A percentile compares a stretch with the other conserved stretches of the same genome.
Evolutionary conservation across 2,113 vertebrate genomes (phyloP).

Genomic region (Physeter macrocephalus): DNA sequence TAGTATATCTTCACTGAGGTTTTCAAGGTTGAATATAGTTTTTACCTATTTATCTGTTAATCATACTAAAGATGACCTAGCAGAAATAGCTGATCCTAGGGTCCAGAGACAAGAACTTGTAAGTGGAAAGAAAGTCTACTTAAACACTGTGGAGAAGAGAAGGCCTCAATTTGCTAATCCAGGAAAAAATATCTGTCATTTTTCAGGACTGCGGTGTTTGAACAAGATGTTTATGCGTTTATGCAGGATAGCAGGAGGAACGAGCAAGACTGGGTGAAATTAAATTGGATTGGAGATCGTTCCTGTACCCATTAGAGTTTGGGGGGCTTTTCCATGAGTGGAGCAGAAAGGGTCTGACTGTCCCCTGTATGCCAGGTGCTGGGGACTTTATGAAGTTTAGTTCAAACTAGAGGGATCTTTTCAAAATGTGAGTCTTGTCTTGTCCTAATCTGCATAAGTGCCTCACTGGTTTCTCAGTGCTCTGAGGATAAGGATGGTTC

Average conservation of each 20-base stretch:
- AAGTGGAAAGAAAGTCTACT: background rate
- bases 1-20: background rate
- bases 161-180: background rate
- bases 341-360: background rate
- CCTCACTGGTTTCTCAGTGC: background rate
- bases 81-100: background rate
- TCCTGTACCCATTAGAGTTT: background rate
- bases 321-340: background rate
- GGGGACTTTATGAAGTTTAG: background rate
- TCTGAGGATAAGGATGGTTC: background rate
- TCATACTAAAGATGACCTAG: background rate
- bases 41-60: background rate
- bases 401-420: background rate
- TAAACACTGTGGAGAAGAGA: background rate
- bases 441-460: background rate
- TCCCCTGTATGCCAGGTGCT: background rate
- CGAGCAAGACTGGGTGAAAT: background rate
- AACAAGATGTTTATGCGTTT: background rate
- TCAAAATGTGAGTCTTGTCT: background rate
- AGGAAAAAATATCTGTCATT: background rate
- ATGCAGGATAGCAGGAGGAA: background rate
- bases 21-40: background rate
- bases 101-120: background rate
- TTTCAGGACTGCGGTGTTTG: background rate
- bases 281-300: background rate